These are phyloP conservation scores for Acanthacorydalis orientalis DNA, from an alignment of 2,888 invertebrate genomes.

Conservation along the genomic window DNA sequence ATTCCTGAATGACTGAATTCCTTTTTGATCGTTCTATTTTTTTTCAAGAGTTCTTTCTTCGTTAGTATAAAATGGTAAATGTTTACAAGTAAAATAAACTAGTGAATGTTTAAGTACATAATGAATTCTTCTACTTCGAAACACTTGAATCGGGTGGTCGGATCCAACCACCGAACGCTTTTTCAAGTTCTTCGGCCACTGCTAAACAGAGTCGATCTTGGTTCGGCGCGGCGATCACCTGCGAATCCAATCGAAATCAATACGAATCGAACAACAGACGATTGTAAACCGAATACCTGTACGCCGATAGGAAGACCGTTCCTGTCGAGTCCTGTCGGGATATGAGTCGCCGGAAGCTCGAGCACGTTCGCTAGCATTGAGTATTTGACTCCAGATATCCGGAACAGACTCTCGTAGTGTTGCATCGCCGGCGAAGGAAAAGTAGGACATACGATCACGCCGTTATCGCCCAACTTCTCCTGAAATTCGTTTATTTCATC, in stretches of 20 bases:
- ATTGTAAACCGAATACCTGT: no score
- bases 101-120: no score
- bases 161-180: conserved; percentile 5
- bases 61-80: background rate
- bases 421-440: conserved; percentile 44
- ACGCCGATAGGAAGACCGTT: conserved; percentile 58
- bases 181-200: conserved; percentile 6
- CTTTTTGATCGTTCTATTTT: background rate
- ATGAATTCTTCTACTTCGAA: background rate
- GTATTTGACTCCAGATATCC: conserved; percentile 42
- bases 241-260: background rate
- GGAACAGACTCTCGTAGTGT: conserved; percentile 42
- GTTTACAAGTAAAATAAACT: no score
- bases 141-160: background rate
- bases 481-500: conserved; percentile 15
- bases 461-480: conserved; percentile 46
- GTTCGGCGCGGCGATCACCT: conserved; percentile 3
- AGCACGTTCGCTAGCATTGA: conserved; percentile 51
- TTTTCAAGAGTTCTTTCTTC: background rate
- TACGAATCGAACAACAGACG: no score
- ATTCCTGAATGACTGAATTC: background rate
- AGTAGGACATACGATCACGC: conserved; percentile 58
- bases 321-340: conserved; percentile 46
- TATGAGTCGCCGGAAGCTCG: conserved; percentile 57
- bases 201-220: conserved; percentile 5